Percentiles rank a stretch among this genome's conserved stretches.
Evolutionary conservation across 2,113 vertebrate genomes (phyloP).

Genomic region (Ceyx cyanopectus): DNA sequence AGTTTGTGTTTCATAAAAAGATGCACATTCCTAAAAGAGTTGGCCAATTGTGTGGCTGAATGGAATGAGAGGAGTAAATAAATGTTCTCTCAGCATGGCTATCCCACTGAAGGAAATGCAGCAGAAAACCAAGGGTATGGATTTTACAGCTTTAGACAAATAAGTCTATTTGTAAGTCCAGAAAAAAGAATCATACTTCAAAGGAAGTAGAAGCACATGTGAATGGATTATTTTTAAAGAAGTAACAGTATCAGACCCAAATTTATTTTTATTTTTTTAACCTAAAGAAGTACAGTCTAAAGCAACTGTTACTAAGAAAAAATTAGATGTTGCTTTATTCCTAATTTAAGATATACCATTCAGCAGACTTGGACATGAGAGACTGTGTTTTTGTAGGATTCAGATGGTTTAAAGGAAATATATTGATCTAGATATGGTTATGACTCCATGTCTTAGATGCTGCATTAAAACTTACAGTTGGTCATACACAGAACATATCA

Average conservation of each 20-base stretch:
- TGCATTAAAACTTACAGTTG: background rate
- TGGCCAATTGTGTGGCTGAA: background rate
- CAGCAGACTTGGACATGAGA: background rate
- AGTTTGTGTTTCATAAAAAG: conserved; percentile 62
- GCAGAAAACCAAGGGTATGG: background rate
- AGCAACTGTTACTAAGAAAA: background rate
- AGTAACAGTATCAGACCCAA: background rate
- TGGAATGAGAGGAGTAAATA: background rate
- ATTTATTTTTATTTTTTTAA: background rate
- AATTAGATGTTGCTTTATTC: background rate
- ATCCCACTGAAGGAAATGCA: background rate
- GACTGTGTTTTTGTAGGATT: background rate
- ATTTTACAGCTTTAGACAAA: background rate
- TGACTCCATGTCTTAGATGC: background rate
- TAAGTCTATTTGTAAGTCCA: background rate
- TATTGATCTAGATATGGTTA: background rate
- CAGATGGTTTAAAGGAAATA: background rate
- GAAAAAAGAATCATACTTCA: background rate
- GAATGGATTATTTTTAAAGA: background rate
- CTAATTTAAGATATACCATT: background rate
- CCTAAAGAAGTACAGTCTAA: background rate
- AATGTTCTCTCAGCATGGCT: background rate
- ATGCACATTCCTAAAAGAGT: background rate
- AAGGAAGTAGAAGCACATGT: background rate
- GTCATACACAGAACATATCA: background rate